A percentile compares a stretch with the other conserved stretches of the same genome.
Conservation (phyloP, 1,140 invertebrate species). For the Drosophila nebulosa region DNA sequence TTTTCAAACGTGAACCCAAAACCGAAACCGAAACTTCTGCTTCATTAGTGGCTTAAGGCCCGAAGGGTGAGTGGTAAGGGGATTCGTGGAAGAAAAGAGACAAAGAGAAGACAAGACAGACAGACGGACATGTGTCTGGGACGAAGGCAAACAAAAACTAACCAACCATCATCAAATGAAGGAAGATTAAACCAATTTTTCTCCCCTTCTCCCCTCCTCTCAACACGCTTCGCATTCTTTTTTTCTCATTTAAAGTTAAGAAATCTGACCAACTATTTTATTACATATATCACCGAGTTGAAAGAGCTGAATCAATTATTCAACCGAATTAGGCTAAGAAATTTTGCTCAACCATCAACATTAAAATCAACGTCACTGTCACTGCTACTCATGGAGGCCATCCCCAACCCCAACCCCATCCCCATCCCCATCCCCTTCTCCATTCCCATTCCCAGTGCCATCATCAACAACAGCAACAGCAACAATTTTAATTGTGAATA, state of each 20-base stretch:
- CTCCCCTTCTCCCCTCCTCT: not conserved
- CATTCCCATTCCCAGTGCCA: not conserved
- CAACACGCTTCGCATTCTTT: not conserved
- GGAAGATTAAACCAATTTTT: not conserved
- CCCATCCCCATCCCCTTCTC: not conserved
- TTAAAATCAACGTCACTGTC: not conserved
- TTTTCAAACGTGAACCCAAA: constrained; percentile 25
- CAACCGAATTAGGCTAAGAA: not conserved
- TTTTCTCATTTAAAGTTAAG: too few species aligned
- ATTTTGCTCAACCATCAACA: not conserved
- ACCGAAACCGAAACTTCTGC: constrained; percentile 39
- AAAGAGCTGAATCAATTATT: not conserved
- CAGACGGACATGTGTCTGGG: not conserved
- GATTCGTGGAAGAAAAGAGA: not conserved
- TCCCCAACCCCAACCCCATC: too few species aligned
- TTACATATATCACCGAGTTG: too few species aligned
- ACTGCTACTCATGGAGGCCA: too few species aligned
- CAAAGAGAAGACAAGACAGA: not conserved
- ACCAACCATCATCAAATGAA: not conserved
- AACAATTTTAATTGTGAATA: constrained; percentile 31
- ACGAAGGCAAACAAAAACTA: not conserved
- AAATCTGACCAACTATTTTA: not conserved
- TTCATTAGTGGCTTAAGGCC: constrained; percentile 44
- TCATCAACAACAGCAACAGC: not conserved
- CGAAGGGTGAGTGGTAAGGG: not conserved